Conservation (phyloP, 2,888 invertebrate species). For the Ceriagrion tenellum region DNA sequence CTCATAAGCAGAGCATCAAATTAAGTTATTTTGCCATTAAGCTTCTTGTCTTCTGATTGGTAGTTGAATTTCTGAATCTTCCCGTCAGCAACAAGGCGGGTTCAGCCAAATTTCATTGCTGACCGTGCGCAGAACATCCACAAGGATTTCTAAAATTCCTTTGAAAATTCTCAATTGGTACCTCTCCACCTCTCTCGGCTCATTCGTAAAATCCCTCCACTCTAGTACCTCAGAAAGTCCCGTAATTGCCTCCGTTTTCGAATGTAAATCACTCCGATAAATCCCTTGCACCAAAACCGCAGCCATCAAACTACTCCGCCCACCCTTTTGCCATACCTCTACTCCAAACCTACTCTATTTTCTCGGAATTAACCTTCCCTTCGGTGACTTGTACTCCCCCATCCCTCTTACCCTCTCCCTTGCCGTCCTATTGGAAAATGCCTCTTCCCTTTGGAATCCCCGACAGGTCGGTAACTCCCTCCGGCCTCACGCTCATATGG, state of each 20-base stretch:
- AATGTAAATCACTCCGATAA: constrained; percentile 47
- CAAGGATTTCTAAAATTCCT: background rate
- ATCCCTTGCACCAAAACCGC: constrained; percentile 22
- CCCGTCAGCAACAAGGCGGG: background rate
- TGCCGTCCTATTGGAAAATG: background rate
- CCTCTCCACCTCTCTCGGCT: background rate
- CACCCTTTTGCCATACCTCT: background rate
- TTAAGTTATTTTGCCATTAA: too few relatives aligned
- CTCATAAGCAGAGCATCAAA: too few relatives aligned
- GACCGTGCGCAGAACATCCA: background rate
- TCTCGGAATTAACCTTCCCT: background rate
- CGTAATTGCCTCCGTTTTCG: constrained; percentile 38
- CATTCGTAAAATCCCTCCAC: background rate
- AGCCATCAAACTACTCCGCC: background rate
- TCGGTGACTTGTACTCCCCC: background rate
- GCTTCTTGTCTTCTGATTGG: too few relatives aligned
- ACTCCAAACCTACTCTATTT: background rate
- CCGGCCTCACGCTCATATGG: background rate
- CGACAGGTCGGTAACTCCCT: background rate
- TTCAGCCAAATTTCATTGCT: background rate
- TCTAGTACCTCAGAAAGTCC: background rate
- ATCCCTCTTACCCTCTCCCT: background rate
- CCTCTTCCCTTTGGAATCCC: background rate
- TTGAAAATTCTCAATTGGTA: background rate
- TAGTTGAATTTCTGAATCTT: background rate